phyloP scores from a whole-genome alignment of 1,140 invertebrate species.

The Brachionus angularis region DNA sequence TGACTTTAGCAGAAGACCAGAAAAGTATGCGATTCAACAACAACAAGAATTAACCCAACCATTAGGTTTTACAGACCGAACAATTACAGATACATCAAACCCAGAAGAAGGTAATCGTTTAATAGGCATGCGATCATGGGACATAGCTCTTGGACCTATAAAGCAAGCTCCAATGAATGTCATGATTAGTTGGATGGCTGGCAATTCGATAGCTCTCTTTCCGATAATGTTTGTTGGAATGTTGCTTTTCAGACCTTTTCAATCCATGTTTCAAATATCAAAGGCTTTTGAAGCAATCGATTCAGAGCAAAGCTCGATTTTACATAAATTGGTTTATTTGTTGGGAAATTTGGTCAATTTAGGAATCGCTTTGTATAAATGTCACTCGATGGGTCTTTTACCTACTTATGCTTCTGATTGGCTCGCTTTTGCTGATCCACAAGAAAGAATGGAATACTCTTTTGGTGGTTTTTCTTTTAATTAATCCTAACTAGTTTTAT shows the following conservation, averaged over 20 bases:
- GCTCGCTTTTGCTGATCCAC: slow-evolving; percentile 61
- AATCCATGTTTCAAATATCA: slow-evolving; percentile 78
- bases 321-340: slow-evolving; percentile 89
- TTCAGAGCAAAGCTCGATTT: slow-evolving; percentile 70
- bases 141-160: slow-evolving; percentile 85
- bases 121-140: slow-evolving; percentile 69
- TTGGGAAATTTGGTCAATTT: slow-evolving; percentile 90
- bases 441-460: slow-evolving; percentile 39
- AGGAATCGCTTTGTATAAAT: slow-evolving; percentile 90
- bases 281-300: slow-evolving; percentile 41
- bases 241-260: slow-evolving; percentile 89
- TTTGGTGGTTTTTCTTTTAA: slow-evolving; percentile 33
- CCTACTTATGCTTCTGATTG: slow-evolving; percentile 97
- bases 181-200: slow-evolving; percentile 99
- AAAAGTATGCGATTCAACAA: neutral
- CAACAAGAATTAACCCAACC: slow-evolving; percentile 11
- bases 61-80: slow-evolving; percentile 10
- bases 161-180: slow-evolving; percentile 96
- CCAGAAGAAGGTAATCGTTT: slow-evolving; percentile 37
- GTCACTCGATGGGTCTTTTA: slow-evolving; percentile 93
- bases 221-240: slow-evolving; percentile 99
- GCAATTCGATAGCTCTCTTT: slow-evolving; percentile 97
- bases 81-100: neutral
- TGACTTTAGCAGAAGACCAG: neutral
- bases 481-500: neutral